Evolutionary conservation across 2,797 vertebrate genomes (phyloP).

Genomic region (Miichthys miiuy): DNA sequence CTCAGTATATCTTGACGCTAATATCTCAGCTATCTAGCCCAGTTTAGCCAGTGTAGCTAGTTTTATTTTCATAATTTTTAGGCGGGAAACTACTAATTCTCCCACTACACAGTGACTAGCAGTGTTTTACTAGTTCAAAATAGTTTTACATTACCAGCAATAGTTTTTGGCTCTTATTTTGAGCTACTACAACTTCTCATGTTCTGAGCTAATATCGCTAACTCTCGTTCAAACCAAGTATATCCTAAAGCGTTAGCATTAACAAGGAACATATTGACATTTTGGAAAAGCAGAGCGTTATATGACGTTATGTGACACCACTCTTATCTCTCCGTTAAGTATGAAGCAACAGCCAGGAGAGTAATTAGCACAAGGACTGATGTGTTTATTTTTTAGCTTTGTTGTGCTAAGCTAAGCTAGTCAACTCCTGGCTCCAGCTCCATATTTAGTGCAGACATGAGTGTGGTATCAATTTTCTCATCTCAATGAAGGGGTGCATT

Average conservation of each 20-base stretch:
- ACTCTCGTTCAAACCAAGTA: neutral
- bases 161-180: neutral
- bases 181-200: neutral
- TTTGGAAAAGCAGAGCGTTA: neutral
- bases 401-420: conserved; percentile 21
- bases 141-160: neutral
- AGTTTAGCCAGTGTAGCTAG: neutral
- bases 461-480: neutral
- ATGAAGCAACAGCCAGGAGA: neutral
- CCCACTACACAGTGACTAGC: neutral
- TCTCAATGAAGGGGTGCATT: neutral
- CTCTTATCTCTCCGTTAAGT: neutral
- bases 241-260: conserved; percentile 2
- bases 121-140: neutral
- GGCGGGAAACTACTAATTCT: neutral
- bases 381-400: neutral
- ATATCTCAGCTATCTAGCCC: neutral
- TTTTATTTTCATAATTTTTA: neutral
- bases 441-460: neutral
- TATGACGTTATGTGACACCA: too few species aligned
- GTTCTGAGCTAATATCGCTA: conserved; percentile 12
- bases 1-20: neutral
- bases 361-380: neutral
- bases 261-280: conserved; percentile 6
- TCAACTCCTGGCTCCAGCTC: neutral